Evolutionary conservation across 2,888 invertebrate genomes (phyloP), one percentile per base, ranked within the genome.

Genomic region (Patella depressa): DNA sequence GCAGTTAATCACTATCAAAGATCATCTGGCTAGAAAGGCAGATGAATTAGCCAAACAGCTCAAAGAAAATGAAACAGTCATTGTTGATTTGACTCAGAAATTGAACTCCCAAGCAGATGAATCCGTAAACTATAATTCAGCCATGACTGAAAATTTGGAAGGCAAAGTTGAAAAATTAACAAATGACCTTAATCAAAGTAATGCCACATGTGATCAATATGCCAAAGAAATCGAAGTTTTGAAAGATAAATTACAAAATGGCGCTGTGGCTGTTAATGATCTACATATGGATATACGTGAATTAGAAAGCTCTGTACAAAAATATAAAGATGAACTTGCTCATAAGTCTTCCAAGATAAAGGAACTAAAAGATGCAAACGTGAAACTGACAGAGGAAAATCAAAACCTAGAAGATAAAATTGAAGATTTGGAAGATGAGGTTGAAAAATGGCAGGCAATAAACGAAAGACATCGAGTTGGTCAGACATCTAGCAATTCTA

Each of bases 221-320:
- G 82, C 84, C 29, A 78, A 79, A 17, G 79, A 84, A 75, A 77
- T 87, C 3, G 79, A 79, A 71, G 85, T 84, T 34, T 72, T 89
- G 84, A 87, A 84, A 76, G 84, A 82, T 57, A 88, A 89, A 75
- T 75, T 88, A 69, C 80, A 83, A 70, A 84, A 85, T 17, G 86
- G 86, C 75, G 88, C 88, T 12, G 73, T 85, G 76, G 85, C 87
- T 19, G 78, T 90, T 15, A 89, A 90, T 82, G 85, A 89, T 72
- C 79, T 89, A 7, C 89, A 90, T 78, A 89, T 89, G 89, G 89
- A 90, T 78, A 88, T 88, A 69, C 83, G 87, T 75, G 89, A 90
- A 69, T 79, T 88, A 53, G 77, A 84, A 74, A 83, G 84, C 14
- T 82, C 83, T 34, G 74, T 88, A 55, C 76, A 73, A 45, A 76